Evolutionary conservation across 2,113 vertebrate genomes (phyloP).

Genomic region (Nettapus auritus): DNA sequence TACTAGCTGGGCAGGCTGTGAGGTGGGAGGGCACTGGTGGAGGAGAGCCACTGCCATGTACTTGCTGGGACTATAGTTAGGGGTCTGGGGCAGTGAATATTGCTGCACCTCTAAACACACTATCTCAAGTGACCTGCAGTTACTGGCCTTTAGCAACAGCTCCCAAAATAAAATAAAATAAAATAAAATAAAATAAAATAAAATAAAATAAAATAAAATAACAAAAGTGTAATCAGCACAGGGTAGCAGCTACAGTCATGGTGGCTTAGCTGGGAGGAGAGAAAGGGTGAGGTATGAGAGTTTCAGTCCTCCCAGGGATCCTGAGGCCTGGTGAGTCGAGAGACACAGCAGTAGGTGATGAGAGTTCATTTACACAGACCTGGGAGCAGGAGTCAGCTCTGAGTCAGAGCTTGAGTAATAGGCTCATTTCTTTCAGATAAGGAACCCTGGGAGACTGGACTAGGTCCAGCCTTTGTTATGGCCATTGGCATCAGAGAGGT

Average conservation of each 20-base stretch:
- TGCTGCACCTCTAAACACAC: not conserved
- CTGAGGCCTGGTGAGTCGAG: not conserved
- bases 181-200: too few species aligned
- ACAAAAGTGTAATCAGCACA: not conserved
- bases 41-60: not conserved
- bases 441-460: rapidly evolving
- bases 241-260: not conserved
- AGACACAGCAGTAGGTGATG: not conserved
- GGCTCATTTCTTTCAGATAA: not conserved
- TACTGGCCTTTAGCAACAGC: not conserved
- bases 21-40: not conserved
- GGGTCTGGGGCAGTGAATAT: rapidly evolving
- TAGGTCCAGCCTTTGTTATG: not conserved
- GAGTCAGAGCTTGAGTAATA: not conserved
- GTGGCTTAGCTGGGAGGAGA: not conserved
- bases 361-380: not conserved
- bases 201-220: not conserved
- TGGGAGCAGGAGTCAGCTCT: not conserved
- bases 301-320: not conserved
- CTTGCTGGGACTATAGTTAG: rapidly evolving
- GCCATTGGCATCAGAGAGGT: not conserved
- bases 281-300: not conserved
- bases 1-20: not conserved
- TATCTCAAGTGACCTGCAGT: not conserved
- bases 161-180: not conserved